These are phyloP conservation scores for Pteronura brasiliensis DNA, from an alignment of 2,113 vertebrate species.

Conservation along the genomic window DNA sequence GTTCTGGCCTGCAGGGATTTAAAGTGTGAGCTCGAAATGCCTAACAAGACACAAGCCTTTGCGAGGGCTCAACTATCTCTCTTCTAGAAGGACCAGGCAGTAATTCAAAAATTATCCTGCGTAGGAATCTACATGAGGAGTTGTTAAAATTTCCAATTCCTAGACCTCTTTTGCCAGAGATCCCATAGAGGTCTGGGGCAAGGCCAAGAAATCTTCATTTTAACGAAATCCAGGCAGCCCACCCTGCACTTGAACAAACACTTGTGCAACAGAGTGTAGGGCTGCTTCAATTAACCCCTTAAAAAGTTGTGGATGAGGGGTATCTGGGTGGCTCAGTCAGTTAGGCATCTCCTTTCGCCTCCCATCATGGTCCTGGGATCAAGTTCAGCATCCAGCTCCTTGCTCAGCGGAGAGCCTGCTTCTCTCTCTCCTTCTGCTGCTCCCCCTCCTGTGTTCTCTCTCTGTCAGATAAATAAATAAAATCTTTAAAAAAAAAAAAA, in stretches of 20 bases:
- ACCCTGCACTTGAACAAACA: background rate
- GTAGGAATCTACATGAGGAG: background rate
- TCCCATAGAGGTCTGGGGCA: background rate
- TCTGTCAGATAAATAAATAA: background rate
- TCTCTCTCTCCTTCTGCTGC: background rate
- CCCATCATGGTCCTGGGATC: background rate
- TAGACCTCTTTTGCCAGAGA: background rate
- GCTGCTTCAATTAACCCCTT: background rate
- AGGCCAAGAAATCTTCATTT: background rate
- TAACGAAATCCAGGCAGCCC: background rate
- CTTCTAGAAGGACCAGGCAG: background rate
- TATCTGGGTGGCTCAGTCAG: background rate
- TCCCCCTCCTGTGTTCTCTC: background rate
- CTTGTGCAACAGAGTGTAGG: background rate
- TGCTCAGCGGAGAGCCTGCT: background rate
- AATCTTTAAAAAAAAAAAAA: background rate
- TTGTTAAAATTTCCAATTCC: background rate
- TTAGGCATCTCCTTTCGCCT: background rate
- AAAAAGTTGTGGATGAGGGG: background rate
- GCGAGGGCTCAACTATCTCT: background rate
- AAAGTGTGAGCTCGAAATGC: background rate
- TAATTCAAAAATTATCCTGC: background rate
- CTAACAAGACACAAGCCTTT: background rate
- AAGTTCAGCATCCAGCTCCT: background rate
- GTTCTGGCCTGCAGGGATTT: background rate